These are phyloP conservation scores for Clunio marinus DNA, from an alignment of 2,888 invertebrate genomes.

Conservation along the genomic window DNA sequence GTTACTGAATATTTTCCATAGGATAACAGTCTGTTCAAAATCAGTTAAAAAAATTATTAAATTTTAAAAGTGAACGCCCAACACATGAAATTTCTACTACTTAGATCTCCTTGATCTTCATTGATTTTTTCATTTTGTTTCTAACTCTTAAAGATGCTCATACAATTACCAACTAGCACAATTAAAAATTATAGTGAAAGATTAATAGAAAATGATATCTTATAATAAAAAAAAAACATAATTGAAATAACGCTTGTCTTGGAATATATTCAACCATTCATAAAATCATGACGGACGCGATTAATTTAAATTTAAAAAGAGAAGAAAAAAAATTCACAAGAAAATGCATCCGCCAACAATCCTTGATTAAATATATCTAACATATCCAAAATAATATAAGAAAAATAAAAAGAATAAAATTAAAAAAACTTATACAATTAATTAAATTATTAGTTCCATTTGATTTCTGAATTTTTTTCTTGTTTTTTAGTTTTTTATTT, in stretches of 20 bases:
- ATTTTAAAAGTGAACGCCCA: too few species aligned
- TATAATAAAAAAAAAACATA: not conserved
- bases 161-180: slow-evolving; percentile 2
- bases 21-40: too few species aligned
- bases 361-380: too few species aligned
- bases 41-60: too few species aligned
- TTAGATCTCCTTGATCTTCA: too few species aligned
- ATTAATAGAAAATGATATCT: not conserved
- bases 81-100: too few species aligned
- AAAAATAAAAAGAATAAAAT: not conserved
- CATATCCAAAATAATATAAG: too few species aligned
- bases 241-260: not conserved
- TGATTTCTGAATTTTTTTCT: not conserved
- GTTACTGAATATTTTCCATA: too few species aligned
- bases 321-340: not conserved
- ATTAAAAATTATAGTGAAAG: slow-evolving; percentile 13
- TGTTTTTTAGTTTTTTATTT: not conserved
- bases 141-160: too few species aligned
- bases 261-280: not conserved
- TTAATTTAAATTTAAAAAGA: too few species aligned
- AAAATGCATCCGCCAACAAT: not conserved
- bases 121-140: too few species aligned
- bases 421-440: slow-evolving; percentile 11
- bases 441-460: slow-evolving; percentile 17
- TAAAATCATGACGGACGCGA: not conserved